Conservation (phyloP, 2,113 vertebrate species). For the Steatornis caripensis region DNA sequence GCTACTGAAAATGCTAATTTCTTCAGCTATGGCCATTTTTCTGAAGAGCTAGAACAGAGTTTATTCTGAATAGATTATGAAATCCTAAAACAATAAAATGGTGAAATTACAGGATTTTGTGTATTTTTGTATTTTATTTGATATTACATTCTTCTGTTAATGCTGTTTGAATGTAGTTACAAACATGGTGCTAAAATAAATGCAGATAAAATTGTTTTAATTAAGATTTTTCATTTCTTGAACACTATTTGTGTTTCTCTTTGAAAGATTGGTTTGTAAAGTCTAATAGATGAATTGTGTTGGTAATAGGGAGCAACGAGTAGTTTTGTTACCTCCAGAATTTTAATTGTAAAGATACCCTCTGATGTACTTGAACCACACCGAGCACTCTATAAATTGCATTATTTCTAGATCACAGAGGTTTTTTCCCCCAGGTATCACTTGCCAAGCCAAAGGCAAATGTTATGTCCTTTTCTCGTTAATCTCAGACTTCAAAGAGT, state of each 20-base stretch:
- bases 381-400: background rate
- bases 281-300: background rate
- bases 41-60: background rate
- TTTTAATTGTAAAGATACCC: background rate
- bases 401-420: background rate
- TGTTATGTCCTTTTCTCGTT: background rate
- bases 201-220: background rate
- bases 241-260: background rate
- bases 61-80: background rate
- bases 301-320: background rate
- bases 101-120: background rate
- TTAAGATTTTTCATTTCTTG: background rate
- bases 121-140: background rate
- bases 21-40: background rate
- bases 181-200: background rate
- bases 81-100: background rate
- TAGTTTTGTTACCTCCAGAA: background rate
- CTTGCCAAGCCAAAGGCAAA: background rate
- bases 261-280: background rate
- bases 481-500: slow-evolving; percentile 7
- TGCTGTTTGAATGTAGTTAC: background rate
- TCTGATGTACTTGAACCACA: background rate
- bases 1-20: background rate
- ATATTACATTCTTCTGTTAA: background rate
- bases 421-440: background rate